Evolutionary conservation across 2,113 vertebrate genomes (phyloP).

Genomic region (Menura novaehollandiae): DNA sequence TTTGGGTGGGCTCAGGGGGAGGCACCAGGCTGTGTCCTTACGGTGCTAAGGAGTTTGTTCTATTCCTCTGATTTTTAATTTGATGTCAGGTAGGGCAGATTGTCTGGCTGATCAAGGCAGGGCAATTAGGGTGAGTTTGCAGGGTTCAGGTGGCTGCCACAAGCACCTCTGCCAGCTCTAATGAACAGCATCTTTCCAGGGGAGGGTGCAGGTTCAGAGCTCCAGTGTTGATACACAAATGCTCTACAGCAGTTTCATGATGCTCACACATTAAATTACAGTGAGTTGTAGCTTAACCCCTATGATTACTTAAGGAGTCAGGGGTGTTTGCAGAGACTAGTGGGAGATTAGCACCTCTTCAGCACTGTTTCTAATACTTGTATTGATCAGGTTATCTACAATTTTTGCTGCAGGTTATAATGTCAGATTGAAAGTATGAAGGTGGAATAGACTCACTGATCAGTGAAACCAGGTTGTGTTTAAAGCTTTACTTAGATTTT

Average conservation of each 20-base stretch:
- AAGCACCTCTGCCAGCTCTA: background rate
- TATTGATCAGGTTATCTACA: background rate
- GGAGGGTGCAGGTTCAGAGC: background rate
- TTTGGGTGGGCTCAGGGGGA: background rate
- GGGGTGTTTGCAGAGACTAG: background rate
- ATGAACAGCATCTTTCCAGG: background rate
- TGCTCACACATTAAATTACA: background rate
- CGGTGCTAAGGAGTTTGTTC: background rate
- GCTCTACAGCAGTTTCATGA: background rate
- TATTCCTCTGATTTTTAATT: background rate
- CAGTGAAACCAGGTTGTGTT: background rate
- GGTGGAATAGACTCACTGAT: background rate
- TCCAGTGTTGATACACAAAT: background rate
- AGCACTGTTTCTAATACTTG: background rate
- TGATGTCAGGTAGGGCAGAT: rapidly evolving
- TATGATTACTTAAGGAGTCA: background rate
- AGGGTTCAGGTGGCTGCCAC: background rate
- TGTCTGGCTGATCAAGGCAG: background rate
- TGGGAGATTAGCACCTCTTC: background rate
- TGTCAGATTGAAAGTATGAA: background rate
- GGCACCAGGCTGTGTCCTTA: background rate
- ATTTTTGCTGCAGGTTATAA: background rate
- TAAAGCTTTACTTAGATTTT: background rate
- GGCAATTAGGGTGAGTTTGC: background rate
- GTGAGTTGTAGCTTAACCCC: background rate